Evolutionary conservation across 2,888 invertebrate species (phyloP).

Genomic region (Idaea straminata): DNA sequence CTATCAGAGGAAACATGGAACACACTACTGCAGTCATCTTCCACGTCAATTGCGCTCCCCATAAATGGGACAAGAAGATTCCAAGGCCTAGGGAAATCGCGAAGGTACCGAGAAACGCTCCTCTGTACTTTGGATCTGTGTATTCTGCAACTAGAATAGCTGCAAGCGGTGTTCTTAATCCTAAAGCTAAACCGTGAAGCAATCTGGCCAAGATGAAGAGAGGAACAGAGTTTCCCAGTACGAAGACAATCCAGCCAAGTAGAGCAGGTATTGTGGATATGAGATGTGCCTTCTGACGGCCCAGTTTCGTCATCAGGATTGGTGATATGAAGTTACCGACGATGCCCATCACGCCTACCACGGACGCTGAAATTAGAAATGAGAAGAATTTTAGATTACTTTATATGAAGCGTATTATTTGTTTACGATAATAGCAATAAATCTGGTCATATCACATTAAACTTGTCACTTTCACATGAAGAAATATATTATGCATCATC

Average conservation of each 20-base stretch:
- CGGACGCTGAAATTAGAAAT: slow-evolving; percentile 58
- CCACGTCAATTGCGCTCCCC: slow-evolving; percentile 83
- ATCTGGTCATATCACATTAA: too few species aligned
- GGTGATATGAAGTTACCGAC: slow-evolving; percentile 73
- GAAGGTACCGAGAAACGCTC: slow-evolving; percentile 82
- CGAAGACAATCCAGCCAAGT: slow-evolving; percentile 70
- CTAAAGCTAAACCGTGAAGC: slow-evolving; percentile 74
- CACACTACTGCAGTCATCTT: slow-evolving; percentile 79
- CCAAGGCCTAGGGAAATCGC: slow-evolving; percentile 83
- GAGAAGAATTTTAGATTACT: not conserved
- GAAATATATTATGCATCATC: too few species aligned
- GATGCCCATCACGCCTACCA: slow-evolving; percentile 71
- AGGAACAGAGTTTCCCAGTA: slow-evolving; percentile 63
- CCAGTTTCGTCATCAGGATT: slow-evolving; percentile 78
- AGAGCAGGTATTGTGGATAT: slow-evolving; percentile 72
- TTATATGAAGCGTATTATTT: not conserved
- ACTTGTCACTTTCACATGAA: too few species aligned
- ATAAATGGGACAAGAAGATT: slow-evolving; percentile 81
- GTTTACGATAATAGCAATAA: slow-evolving; percentile 8
- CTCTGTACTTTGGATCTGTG: slow-evolving; percentile 81
- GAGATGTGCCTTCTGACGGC: slow-evolving; percentile 79
- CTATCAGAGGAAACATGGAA: slow-evolving; percentile 70
- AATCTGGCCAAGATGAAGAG: slow-evolving; percentile 66
- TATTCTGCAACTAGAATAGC: slow-evolving; percentile 81
- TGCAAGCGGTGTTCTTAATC: slow-evolving; percentile 76